Conservation (phyloP, 2,888 invertebrate genomes). For the Nomada hirtipes region DNA sequence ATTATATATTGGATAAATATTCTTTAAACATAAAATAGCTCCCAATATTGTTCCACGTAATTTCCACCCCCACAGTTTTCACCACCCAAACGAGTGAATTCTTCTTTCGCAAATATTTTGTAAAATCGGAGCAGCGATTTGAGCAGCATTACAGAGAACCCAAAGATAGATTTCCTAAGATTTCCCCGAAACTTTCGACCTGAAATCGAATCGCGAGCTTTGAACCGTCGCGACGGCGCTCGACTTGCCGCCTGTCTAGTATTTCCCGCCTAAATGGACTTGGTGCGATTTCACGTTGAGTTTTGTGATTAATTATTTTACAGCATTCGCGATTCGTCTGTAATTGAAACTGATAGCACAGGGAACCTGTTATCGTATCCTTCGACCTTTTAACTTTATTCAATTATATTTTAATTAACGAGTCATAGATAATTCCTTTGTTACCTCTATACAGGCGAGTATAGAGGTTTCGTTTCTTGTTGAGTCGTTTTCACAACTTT, state of each 20-base stretch:
- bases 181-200: conserved; percentile 22
- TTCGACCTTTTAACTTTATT: not conserved
- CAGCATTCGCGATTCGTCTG: conserved; percentile 16
- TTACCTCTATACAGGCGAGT: too few species aligned
- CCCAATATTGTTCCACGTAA: not conserved
- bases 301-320: conserved; percentile 8
- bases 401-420: not conserved
- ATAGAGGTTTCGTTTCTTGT: too few species aligned
- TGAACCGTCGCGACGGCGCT: conserved; percentile 16
- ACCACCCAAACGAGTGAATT: not conserved
- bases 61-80: not conserved
- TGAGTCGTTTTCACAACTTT: too few species aligned
- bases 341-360: not conserved
- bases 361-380: not conserved
- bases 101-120: conserved; percentile 1
- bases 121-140: conserved; percentile 15
- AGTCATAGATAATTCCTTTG: too few species aligned
- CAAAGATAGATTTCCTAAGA: conserved; percentile 9
- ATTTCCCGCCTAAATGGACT: conserved; percentile 30
- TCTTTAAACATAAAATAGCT: not conserved
- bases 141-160: not conserved
- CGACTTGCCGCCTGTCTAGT: conserved; percentile 16
- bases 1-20: not conserved
- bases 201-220: conserved; percentile 48
- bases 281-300: not conserved